phyloP scores from a whole-genome alignment of 2,888 invertebrate species.

The Lasioglossum zephyrum region DNA sequence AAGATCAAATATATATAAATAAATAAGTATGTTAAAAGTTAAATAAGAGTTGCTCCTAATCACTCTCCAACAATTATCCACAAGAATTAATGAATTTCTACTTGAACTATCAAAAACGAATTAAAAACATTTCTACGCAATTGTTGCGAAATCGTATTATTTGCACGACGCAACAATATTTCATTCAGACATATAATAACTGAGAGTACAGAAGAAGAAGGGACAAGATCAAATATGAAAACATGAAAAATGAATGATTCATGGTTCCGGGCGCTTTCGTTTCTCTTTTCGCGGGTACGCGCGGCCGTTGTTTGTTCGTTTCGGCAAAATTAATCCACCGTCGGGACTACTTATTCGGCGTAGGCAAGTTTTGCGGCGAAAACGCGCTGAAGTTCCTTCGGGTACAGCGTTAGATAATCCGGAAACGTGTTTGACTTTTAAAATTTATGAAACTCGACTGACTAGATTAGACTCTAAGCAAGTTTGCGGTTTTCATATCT shows the following conservation, averaged over 20 bases:
- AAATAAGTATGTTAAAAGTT: no score
- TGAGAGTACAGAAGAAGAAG: neutral
- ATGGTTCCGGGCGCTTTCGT: neutral
- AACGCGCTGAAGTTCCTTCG: slow-evolving; percentile 40
- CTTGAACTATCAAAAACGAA: neutral
- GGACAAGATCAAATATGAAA: neutral
- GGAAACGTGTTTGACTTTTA: slow-evolving; percentile 61
- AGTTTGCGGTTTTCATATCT: slow-evolving; percentile 63
- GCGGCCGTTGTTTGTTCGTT: slow-evolving; percentile 47
- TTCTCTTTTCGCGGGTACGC: neutral
- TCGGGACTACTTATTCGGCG: slow-evolving; percentile 21
- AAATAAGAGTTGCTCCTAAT: no score
- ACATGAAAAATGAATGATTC: slow-evolving; percentile 1
- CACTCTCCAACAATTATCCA: no score
- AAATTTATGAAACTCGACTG: slow-evolving; percentile 62
- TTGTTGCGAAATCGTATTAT: neutral
- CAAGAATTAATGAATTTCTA: neutral
- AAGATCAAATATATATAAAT: neutral
- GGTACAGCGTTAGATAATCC: slow-evolving; percentile 53
- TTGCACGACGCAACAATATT: neutral
- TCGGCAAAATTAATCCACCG: slow-evolving; percentile 41
- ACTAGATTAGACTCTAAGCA: slow-evolving; percentile 60
- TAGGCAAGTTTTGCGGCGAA: slow-evolving; percentile 22
- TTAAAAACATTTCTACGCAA: neutral
- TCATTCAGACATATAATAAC: neutral